Evolutionary conservation across 2,797 vertebrate species (phyloP).

Genomic region (Coranthus polyacanthus): DNA sequence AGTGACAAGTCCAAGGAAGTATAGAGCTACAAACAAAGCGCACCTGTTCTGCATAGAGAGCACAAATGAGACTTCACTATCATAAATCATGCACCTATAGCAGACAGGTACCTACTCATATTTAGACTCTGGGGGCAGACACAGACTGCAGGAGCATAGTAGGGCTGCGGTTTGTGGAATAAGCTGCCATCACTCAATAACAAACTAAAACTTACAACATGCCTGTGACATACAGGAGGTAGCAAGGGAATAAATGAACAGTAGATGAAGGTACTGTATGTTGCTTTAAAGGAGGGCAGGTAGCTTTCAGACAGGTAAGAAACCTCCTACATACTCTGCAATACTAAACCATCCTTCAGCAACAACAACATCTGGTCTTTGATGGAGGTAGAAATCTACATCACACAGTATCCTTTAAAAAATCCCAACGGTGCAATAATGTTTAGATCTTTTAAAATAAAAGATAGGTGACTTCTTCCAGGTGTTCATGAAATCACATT

Average conservation of each 20-base stretch:
- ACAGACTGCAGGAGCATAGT: constrained; percentile 25
- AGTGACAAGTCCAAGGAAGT: constrained; percentile 64
- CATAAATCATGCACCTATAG: constrained; percentile 77
- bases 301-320: constrained; percentile 5
- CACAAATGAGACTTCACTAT: constrained; percentile 70
- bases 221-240: constrained; percentile 23
- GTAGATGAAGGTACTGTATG: neutral
- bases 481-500: constrained; percentile 54
- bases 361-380: constrained; percentile 28
- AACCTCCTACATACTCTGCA: constrained; percentile 6
- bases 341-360: constrained; percentile 50
- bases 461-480: constrained; percentile 46
- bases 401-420: constrained; percentile 25
- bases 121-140: constrained; percentile 54
- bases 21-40: constrained; percentile 65
- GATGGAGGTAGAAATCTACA: constrained; percentile 30
- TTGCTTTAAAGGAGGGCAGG: constrained; percentile 6
- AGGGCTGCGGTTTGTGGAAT: constrained; percentile 44
- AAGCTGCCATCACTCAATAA: constrained; percentile 44
- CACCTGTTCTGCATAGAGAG: constrained; percentile 78
- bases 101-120: constrained; percentile 68
- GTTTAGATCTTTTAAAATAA: constrained; percentile 46
- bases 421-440: constrained; percentile 18
- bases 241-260: constrained; percentile 32
- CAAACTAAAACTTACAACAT: constrained; percentile 31